phyloP scores from a whole-genome alignment of 2,113 vertebrate genomes.

The Riparia riparia region DNA sequence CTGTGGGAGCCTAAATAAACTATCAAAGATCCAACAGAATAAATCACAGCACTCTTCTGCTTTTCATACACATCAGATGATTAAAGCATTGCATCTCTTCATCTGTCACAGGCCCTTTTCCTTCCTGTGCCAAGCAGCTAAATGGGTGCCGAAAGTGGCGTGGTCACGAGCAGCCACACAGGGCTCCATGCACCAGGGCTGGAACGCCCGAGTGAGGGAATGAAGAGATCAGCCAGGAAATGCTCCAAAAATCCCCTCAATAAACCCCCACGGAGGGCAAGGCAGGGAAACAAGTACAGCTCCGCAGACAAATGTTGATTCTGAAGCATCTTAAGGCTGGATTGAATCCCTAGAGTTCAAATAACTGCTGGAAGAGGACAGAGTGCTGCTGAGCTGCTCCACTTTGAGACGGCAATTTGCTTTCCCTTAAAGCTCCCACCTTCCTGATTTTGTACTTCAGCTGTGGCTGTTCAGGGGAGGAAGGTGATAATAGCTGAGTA shows the following conservation, averaged over 20 bases:
- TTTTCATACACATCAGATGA: conserved; percentile 34
- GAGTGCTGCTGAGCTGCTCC: neutral
- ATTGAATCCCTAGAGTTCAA: neutral
- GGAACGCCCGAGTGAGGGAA: neutral
- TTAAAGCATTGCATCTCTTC: neutral
- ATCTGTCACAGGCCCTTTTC: neutral
- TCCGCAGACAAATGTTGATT: neutral
- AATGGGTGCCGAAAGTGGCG: neutral
- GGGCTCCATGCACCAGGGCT: neutral
- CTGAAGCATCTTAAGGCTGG: neutral
- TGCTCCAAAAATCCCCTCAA: neutral
- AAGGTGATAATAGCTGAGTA: neutral
- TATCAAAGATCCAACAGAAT: neutral
- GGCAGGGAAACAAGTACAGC: neutral
- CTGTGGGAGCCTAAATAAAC: neutral
- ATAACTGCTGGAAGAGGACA: neutral
- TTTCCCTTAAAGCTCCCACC: neutral
- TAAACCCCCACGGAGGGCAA: fast-evolving
- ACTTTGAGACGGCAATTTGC: neutral
- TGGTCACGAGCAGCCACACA: neutral
- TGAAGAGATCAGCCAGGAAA: neutral
- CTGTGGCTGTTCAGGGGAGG: neutral
- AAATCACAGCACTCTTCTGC: neutral
- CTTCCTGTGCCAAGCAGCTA: neutral
- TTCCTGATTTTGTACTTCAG: neutral